Conservation (phyloP, 2,797 vertebrate species). For the Semaprochilodus insignis region DNA sequence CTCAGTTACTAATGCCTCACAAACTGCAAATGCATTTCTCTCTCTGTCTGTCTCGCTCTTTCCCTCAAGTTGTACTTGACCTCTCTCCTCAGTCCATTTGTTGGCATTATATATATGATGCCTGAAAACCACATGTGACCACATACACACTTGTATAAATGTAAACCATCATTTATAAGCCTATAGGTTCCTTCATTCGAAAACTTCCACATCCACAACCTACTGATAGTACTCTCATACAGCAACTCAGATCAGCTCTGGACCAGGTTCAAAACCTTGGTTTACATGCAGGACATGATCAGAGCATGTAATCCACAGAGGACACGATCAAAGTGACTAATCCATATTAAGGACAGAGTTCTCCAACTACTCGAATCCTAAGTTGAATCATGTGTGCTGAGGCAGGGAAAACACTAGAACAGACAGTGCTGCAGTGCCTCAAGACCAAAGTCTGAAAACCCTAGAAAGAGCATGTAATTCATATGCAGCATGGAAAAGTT, state of each 20-base stretch:
- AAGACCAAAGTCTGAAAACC: slow-evolving; percentile 11
- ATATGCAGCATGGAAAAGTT: neutral
- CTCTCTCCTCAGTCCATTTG: neutral
- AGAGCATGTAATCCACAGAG: slow-evolving; percentile 41
- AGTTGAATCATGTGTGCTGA: slow-evolving; percentile 23
- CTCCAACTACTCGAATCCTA: slow-evolving; percentile 21
- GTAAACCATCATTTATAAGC: neutral
- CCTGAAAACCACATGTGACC: neutral
- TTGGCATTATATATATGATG: neutral
- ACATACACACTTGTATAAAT: neutral
- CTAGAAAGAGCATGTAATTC: neutral
- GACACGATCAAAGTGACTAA: slow-evolving; percentile 31
- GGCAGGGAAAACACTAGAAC: neutral
- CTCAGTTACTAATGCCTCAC: neutral
- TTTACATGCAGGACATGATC: slow-evolving; percentile 26
- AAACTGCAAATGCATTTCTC: neutral
- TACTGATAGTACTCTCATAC: slow-evolving; percentile 3
- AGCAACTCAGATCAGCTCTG: slow-evolving; percentile 15
- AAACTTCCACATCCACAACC: neutral
- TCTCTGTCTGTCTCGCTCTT: neutral
- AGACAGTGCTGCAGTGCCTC: neutral
- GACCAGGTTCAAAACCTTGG: slow-evolving; percentile 7
- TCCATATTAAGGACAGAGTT: slow-evolving; percentile 36
- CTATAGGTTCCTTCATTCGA: neutral
- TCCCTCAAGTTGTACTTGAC: slow-evolving; percentile 6